phyloP scores from a whole-genome alignment of 2,888 invertebrate genomes.

The Polydrusus tereticollis region DNA sequence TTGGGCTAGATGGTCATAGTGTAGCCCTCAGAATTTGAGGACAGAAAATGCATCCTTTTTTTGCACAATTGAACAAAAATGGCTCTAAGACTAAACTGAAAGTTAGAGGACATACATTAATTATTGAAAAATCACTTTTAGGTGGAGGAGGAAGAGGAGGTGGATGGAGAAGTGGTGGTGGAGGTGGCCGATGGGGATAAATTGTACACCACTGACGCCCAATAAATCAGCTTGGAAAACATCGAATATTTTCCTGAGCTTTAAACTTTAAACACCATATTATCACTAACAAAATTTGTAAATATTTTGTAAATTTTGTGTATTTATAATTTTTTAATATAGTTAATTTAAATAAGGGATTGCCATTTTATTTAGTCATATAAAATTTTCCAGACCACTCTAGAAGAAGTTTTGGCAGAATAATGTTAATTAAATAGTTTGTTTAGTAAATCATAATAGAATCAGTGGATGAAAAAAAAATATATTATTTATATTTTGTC shows the following conservation, averaged over 20 bases:
- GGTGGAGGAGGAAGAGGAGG: constrained; percentile 31
- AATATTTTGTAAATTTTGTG: constrained; percentile 47
- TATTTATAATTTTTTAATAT: constrained; percentile 6
- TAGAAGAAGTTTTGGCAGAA: too few species aligned
- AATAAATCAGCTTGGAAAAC: background rate
- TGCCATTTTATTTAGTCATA: background rate
- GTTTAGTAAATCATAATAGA: too few species aligned
- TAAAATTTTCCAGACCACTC: background rate
- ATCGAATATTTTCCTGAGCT: background rate
- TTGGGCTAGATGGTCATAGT: too few species aligned
- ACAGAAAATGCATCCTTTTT: too few species aligned
- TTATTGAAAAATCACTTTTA: constrained; percentile 2
- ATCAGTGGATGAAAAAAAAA: too few species aligned
- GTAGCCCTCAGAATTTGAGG: too few species aligned
- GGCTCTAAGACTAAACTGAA: too few species aligned
- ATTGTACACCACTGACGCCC: background rate
- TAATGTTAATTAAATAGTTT: too few species aligned
- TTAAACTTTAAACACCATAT: background rate
- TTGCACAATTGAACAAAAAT: too few species aligned
- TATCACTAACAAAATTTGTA: constrained; percentile 32
- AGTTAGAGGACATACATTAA: too few species aligned
- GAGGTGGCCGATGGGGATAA: constrained; percentile 45
- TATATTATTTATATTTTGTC: too few species aligned
- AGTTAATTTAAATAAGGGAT: background rate
- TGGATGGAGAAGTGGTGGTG: constrained; percentile 34